Percentiles rank a stretch among this genome's conserved stretches.
Evolutionary conservation across 2,888 invertebrate genomes (phyloP).

Genomic region (Luperina nickerlii): DNA sequence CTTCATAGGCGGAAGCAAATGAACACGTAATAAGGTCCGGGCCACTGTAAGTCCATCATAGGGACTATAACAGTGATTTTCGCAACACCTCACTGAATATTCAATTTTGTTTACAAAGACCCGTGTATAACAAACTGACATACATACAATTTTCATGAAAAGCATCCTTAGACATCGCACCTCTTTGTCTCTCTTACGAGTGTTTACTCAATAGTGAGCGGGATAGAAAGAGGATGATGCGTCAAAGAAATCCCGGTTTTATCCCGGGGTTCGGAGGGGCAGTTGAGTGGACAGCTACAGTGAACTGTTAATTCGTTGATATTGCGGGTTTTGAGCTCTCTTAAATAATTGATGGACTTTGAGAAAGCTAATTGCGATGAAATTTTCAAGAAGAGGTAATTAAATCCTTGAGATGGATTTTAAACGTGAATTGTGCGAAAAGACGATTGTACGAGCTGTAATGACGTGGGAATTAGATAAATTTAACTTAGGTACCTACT

Average conservation of each 20-base stretch:
- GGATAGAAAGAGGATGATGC: slow-evolving; percentile 69
- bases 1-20: slow-evolving; percentile 21
- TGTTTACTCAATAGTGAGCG: slow-evolving; percentile 53
- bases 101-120: slow-evolving; percentile 88
- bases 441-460: neutral
- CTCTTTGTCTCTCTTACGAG: slow-evolving; percentile 44
- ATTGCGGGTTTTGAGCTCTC: slow-evolving; percentile 68
- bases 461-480: slow-evolving; percentile 5
- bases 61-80: slow-evolving; percentile 85
- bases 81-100: slow-evolving; percentile 86
- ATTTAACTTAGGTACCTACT: neutral
- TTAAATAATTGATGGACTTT: slow-evolving; percentile 62
- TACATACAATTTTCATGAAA: slow-evolving; percentile 83
- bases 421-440: slow-evolving; percentile 8
- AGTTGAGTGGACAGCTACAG: slow-evolving; percentile 76
- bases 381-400: slow-evolving; percentile 58
- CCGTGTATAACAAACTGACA: slow-evolving; percentile 77
- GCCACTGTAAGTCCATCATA: slow-evolving; percentile 72
- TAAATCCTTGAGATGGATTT: slow-evolving; percentile 48
- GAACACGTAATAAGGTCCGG: slow-evolving; percentile 68
- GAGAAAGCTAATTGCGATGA: slow-evolving; percentile 60
- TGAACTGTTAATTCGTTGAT: slow-evolving; percentile 79
- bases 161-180: slow-evolving; percentile 42
- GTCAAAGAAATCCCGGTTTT: slow-evolving; percentile 79
- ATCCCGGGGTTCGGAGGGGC: slow-evolving; percentile 70